Percentiles rank a stretch among this genome's conserved stretches.
Conservation (phyloP, 2,797 vertebrate genomes). For the Tokudaia muenninki region DNA sequence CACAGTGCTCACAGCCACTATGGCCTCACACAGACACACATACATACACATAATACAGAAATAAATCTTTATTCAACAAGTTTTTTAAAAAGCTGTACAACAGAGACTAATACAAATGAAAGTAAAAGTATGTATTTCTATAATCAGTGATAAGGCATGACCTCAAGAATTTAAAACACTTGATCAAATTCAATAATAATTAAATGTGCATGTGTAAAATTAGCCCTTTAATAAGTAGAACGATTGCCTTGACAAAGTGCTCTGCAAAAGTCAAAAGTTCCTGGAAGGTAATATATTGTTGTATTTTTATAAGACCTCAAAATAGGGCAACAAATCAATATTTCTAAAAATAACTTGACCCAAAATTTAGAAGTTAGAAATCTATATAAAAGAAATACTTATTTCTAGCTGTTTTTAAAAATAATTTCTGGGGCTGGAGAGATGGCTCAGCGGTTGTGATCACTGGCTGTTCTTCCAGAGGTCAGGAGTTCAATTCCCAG, state of each 20-base stretch:
- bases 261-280: constrained; percentile 43
- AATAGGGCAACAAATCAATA: background rate
- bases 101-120: constrained; percentile 36
- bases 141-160: constrained; percentile 41
- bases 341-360: constrained; percentile 66
- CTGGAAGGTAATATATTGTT: constrained; percentile 28
- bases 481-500: background rate
- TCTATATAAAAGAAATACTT: background rate
- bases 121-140: constrained; percentile 27
- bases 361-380: background rate
- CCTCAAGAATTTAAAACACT: background rate
- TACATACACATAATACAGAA: background rate
- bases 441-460: background rate
- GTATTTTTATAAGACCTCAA: constrained; percentile 15
- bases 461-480: background rate
- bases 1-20: too few species aligned
- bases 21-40: background rate
- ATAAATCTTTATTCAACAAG: background rate
- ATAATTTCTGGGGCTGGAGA: background rate
- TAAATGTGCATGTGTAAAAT: background rate
- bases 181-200: constrained; percentile 23
- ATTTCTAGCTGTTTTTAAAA: background rate
- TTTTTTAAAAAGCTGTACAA: background rate
- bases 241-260: constrained; percentile 4
- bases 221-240: constrained; percentile 23